Conservation (phyloP, 2,113 vertebrate species). For the Cochlearius cochlearius region DNA sequence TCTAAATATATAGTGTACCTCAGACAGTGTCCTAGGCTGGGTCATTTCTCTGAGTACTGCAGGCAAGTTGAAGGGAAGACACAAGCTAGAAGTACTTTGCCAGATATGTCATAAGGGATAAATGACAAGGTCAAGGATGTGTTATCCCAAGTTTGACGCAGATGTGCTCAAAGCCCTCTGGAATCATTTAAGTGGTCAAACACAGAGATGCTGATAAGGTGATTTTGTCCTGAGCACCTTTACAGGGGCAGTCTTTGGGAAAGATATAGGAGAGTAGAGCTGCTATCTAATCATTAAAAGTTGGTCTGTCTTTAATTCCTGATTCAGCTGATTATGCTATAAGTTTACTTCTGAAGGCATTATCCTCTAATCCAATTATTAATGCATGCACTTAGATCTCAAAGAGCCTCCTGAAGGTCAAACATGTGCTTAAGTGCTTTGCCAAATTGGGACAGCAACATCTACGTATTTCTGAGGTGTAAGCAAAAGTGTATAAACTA, state of each 20-base stretch:
- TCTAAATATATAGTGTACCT: background rate
- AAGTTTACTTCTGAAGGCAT: background rate
- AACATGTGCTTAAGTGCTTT: background rate
- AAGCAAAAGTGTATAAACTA: background rate
- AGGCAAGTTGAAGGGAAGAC: background rate
- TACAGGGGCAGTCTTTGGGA: background rate
- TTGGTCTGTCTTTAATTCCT: background rate
- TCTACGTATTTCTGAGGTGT: background rate
- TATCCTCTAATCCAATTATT: background rate
- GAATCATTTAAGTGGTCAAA: background rate
- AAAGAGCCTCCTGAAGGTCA: background rate
- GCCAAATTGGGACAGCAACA: background rate
- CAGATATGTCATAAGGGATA: background rate
- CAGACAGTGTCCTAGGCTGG: background rate
- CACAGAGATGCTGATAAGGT: background rate
- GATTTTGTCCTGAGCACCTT: background rate
- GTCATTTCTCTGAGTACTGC: background rate
- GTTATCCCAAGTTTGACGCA: background rate
- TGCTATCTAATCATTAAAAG: background rate
- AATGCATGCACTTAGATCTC: background rate
- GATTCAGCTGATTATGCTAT: background rate
- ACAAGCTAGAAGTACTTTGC: background rate
- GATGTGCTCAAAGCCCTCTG: background rate
- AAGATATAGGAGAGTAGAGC: background rate
- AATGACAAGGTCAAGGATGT: background rate